A percentile compares a stretch with the other conserved stretches of the same genome.
These are phyloP conservation scores for Engraulis encrasicolus DNA, from an alignment of 2,113 vertebrate genomes.

Conservation along the genomic window DNA sequence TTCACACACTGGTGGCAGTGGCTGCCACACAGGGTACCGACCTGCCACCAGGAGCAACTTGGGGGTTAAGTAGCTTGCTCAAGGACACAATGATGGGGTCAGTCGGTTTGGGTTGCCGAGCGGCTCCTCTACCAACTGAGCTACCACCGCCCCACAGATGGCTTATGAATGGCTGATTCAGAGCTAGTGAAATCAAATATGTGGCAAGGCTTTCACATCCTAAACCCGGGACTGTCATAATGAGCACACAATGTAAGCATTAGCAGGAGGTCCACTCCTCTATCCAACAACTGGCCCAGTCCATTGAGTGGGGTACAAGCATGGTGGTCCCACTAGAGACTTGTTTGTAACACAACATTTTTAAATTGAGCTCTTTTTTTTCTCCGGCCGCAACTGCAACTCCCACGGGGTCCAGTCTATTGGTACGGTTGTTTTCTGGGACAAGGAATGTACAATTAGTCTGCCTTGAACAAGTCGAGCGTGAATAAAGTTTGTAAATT, in stretches of 20 bases:
- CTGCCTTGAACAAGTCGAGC: not conserved
- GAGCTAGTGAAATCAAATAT: too few relatives aligned
- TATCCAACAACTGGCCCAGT: not conserved
- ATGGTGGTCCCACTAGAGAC: not conserved
- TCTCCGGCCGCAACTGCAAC: not conserved
- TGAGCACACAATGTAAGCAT: not conserved
- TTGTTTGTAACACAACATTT: not conserved
- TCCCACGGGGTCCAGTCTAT: not conserved
- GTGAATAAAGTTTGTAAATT: not conserved
- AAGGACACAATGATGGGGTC: too few relatives aligned
- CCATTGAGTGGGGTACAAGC: not conserved
- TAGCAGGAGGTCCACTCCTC: not conserved
- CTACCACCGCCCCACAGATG: too few relatives aligned
- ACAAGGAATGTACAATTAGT: not conserved
- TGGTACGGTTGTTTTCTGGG: slow-evolving; percentile 11
- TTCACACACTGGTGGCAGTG: too few relatives aligned
- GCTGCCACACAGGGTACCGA: too few relatives aligned
- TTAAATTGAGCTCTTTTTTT: not conserved
- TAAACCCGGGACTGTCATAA: too few relatives aligned
- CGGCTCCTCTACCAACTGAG: too few relatives aligned
- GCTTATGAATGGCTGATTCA: too few relatives aligned
- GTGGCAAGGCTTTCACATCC: too few relatives aligned
- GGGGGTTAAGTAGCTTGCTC: too few relatives aligned
- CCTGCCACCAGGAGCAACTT: too few relatives aligned
- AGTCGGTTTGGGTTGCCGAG: too few relatives aligned